phyloP scores from a whole-genome alignment of 2,888 invertebrate species.

The Mamestra brassicae region DNA sequence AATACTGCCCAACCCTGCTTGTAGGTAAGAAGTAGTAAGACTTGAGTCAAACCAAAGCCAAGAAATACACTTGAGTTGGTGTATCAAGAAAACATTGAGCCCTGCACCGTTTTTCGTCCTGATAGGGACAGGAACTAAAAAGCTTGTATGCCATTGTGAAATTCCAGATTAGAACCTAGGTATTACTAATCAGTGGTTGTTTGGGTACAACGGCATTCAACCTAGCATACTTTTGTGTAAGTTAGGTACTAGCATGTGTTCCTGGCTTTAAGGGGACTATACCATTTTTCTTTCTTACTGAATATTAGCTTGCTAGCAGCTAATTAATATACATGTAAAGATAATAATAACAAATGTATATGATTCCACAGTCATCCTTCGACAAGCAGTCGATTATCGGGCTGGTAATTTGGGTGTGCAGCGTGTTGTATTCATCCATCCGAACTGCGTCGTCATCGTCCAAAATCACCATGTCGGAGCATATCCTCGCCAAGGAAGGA shows the following conservation, averaged over 20 bases:
- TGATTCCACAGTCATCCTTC: conserved; percentile 90
- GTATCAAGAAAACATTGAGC: neutral
- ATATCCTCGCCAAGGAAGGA: conserved; percentile 94
- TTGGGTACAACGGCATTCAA: neutral
- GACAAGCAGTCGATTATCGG: conserved; percentile 98
- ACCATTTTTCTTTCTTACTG: neutral
- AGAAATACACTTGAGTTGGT: neutral
- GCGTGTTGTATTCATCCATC: conserved; percentile 98
- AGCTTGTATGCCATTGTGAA: neutral
- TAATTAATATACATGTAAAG: neutral
- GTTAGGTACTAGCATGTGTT: neutral
- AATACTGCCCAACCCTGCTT: no score
- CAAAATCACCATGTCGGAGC: conserved; percentile 96
- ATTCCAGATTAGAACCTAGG: neutral
- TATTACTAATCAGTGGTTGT: neutral
- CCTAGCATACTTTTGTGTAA: neutral
- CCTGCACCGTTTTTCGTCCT: neutral
- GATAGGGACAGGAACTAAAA: neutral
- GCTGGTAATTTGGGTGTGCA: conserved; percentile 97
- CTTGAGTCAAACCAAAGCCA: neutral
- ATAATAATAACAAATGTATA: conserved; percentile 4
- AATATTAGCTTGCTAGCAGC: neutral
- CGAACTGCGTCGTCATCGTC: conserved; percentile 98
- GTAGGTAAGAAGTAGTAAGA: neutral
- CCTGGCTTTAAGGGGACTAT: neutral